Base-by-base conservation (phyloP, 1,140 invertebrate species). In the Carposina sasakii region DNA sequence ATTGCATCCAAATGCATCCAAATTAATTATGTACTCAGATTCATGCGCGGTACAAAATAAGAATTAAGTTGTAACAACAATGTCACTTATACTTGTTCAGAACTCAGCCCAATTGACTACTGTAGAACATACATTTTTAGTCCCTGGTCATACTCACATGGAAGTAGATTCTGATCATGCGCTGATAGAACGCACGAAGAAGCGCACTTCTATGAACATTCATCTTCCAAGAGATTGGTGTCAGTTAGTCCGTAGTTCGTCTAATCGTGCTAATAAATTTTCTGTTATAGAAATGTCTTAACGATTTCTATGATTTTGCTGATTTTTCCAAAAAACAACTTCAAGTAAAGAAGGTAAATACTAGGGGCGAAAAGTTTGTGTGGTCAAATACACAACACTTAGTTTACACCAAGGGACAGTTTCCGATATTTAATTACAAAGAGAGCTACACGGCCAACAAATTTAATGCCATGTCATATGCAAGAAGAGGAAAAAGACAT, bases 111-210 rank as follows among this genome's bases (percentile, higher is more conserved):
- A 51, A 48, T 61, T 48, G 22, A 66, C 49, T 15, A 21, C 3
- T 12, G 51, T 78, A 20, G 60, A 73, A 28, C 71, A 81, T 43
- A 76, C 76, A 37, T 78, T 76, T 54, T 13, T 78, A 19, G 61
- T 72, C 15, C 51, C 63, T 40, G 67, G 73, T 13, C 71, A 78
- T 40, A 67, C 57, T 1, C 57, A 64, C 42, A 64, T 78, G 58
- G 70, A 71, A 40, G 67, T 63, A 46, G 68, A 74, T 31, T 36
- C 22, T 19, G 65, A 71, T 39, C 71, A 72, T 54, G 58, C 60
- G 0, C 12, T 57, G 13, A 75, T 76, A 10, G 67, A 73, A 55
- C 55, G 48, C 45, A 13, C 52, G 44, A 57, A 71, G 48, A 67
- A 69, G 57, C 37, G 13, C 24, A 45, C 46, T n/a, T 28, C 39